Base-by-base conservation (phyloP, 2,888 invertebrate genomes). In the Achlya flavicornis region DNA sequence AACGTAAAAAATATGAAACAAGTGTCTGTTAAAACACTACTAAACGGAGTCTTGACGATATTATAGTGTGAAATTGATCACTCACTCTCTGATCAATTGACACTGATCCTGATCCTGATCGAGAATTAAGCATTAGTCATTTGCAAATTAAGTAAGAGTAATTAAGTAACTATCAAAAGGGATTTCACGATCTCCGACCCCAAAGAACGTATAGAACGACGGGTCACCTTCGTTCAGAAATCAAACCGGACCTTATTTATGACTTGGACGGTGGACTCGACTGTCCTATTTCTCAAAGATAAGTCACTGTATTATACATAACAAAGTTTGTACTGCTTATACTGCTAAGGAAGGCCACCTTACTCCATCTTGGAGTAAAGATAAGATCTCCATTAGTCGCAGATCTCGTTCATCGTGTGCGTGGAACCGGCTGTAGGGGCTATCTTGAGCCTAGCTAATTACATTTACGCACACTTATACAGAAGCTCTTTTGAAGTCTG, bases 311-410 rank as follows among this genome's bases (percentile, higher is more conserved):
- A 85, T 86, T 86, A 87, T 87, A 89, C 83, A 87, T 87, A 87
- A 84, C 86, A 86, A 86, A 90, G 84, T 90, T 90, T 88, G 87
- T 90, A 85, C 87, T 85, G 85, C 85, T 85, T 19, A 53, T 46
- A n/a, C 46, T 46, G 46, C n/a, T 46, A 84, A 87, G 84, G 83
- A 80, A 78, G 85, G 84, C 83, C 84, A 90, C 89, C 90, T 41
- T 41, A 41, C 41, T 41, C 41, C 41, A 41, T 41, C 41, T 91
- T 87, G 69, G 78, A 84, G 79, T 75, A 78, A 76, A 86, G 92
- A 93, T 92, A 92, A 91, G 84, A 91, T 91, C 91, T 88, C 87
- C 88, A 92, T 93, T 91, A 91, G 91, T 85, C 84, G 86, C 84
- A 88, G 86, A 88, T 85, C 84, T 85, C 89, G 90, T 92, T 91